phyloP scores from a whole-genome alignment of 2,113 vertebrate genomes.

The Herpailurus yagouaroundi region DNA sequence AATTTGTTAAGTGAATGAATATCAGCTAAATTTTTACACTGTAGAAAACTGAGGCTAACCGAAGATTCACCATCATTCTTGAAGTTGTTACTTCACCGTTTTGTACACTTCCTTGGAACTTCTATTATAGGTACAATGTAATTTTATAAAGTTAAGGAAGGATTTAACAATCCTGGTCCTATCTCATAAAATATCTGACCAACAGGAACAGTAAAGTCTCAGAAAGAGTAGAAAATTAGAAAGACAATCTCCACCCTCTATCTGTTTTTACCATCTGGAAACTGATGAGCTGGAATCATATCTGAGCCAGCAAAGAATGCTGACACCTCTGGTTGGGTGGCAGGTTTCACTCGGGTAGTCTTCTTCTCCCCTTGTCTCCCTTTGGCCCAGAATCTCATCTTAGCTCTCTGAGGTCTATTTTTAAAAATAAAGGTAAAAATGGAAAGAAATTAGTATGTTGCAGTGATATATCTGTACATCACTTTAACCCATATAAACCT shows the following conservation, averaged over 20 bases:
- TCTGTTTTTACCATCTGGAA: slow-evolving; percentile 88
- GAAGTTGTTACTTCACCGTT: not conserved
- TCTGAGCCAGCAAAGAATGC: slow-evolving; percentile 83
- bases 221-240: slow-evolving; percentile 9
- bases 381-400: slow-evolving; percentile 97
- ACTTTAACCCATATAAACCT: slow-evolving; percentile 3
- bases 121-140: not conserved
- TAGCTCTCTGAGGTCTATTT: slow-evolving; percentile 91
- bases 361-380: slow-evolving; percentile 94
- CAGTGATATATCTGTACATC: not conserved
- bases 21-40: not conserved
- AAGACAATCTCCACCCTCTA: not conserved
- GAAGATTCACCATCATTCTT: not conserved
- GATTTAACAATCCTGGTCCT: slow-evolving; percentile 11
- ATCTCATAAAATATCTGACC: not conserved
- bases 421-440: slow-evolving; percentile 55
- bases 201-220: slow-evolving; percentile 21
- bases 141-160: not conserved
- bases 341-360: slow-evolving; percentile 87
- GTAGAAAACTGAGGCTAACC: slow-evolving; percentile 29
- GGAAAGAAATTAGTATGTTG: slow-evolving; percentile 39
- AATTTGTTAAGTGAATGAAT: slow-evolving; percentile 41
- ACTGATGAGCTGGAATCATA: slow-evolving; percentile 83
- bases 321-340: slow-evolving; percentile 88
- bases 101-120: slow-evolving; percentile 1